These are phyloP conservation scores for Ascidia mentula DNA, from an alignment of 23 tunicate genomes.

Conservation along the genomic window DNA sequence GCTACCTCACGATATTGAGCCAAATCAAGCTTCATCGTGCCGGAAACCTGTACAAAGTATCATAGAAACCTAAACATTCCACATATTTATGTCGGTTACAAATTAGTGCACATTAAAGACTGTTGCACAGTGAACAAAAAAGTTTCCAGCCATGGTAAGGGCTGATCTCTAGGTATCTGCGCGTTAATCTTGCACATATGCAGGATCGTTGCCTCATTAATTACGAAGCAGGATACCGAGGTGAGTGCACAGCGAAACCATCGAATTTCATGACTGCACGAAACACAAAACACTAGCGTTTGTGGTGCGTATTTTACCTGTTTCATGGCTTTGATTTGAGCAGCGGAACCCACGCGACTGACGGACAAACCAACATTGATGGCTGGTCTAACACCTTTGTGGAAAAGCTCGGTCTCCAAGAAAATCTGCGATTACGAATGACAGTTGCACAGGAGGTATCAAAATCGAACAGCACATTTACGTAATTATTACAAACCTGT, in stretches of 20 bases:
- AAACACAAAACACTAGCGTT: constrained; percentile 1
- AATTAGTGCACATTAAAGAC: background rate
- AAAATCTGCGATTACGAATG: constrained; percentile 53
- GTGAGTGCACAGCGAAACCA: background rate
- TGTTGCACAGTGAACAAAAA: constrained; percentile 10
- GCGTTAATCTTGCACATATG: constrained; percentile 7
- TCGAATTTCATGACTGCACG: background rate
- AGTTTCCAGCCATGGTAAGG: background rate
- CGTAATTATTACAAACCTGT: constrained; percentile 46
- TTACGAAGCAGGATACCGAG: constrained; percentile 1
- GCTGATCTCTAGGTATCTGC: constrained; percentile 30
- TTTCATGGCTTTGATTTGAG: constrained; percentile 99
- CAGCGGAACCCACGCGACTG: constrained; percentile 99
- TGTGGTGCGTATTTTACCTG: constrained; percentile 53
- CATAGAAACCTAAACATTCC: background rate
- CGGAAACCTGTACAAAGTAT: constrained; percentile 69
- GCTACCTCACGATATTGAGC: constrained; percentile 99
- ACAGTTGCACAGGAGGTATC: background rate
- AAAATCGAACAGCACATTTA: background rate
- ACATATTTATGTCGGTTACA: no score
- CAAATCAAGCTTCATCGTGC: constrained; percentile 99
- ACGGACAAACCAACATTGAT: constrained; percentile 99
- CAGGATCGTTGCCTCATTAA: background rate
- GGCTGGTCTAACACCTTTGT: constrained; percentile 99
- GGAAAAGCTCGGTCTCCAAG: constrained; percentile 99